Base-by-base conservation (phyloP, 2,113 vertebrate species). In the Actenoides hombroni region DNA sequence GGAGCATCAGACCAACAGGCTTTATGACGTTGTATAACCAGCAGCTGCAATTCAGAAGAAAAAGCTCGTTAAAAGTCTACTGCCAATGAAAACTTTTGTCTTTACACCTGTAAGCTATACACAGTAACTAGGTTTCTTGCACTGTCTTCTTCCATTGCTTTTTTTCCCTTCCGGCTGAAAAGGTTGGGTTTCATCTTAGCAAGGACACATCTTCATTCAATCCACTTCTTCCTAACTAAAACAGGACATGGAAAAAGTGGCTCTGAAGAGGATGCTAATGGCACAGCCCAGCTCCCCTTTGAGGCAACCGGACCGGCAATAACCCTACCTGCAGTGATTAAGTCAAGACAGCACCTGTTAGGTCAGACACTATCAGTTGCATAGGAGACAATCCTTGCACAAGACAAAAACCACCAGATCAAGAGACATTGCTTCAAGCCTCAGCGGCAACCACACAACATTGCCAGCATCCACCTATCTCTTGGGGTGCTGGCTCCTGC, bases 231-330 rank as follows among this genome's bases (percentile, higher is more conserved):
- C 39, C 57, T 4, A 29, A 53, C 60, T 12, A 5, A 8, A 26
- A 6, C 4, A 18, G 42, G 42, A 18, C 8, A 13, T 5, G 53
- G 57, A 35, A 70, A 25, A 35, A 23, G 24, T 0, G 13, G 35
- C 53, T 67, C 48, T 24, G 71, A 23, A 21, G 46, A 2, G 4
- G 79, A 7, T 9, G n/a, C 53, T 18, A 35, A 3, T 2, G 18
- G 11, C 2, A 2, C 0, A 14, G 69, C 49, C 29, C 9, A 37
- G 16, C 44, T 40, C 5, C 24, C 23, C 21, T 7, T 16, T 0
- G 39, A 49, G 69, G 40, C 42, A 18, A 11, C 0, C 1, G 40
- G 59, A n/a, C 9, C 0, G 2, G 35, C 51, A 11, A 3, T 1
- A 11, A 4, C 51, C 33, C 14, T 0, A 25, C 39, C 33, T 49